phyloP scores from a whole-genome alignment of 2,113 vertebrate genomes.

The Cyprinus carpio region DNA sequence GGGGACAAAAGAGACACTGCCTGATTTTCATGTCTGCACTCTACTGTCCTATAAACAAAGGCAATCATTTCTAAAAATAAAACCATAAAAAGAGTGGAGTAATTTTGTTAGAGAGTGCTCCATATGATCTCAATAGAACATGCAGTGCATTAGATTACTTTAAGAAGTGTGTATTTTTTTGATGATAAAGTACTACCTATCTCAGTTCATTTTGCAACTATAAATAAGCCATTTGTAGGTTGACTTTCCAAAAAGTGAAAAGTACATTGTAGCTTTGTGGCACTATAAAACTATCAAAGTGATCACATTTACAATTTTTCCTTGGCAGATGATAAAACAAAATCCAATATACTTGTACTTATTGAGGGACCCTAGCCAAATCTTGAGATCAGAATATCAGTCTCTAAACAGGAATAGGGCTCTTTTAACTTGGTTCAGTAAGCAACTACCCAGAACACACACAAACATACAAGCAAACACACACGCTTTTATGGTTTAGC shows the following conservation, averaged over 20 bases:
- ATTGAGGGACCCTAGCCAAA: not conserved
- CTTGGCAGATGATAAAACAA: conserved; percentile 4
- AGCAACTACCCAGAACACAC: no score
- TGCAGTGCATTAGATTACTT: not conserved
- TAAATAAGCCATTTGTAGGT: not conserved
- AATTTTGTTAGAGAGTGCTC: not conserved
- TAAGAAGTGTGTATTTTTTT: not conserved
- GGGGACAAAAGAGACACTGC: not conserved
- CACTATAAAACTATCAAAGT: not conserved
- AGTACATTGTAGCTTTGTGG: not conserved
- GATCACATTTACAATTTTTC: not conserved
- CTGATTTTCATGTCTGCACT: not conserved
- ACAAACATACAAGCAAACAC: no score
- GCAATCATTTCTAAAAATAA: not conserved
- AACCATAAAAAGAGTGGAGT: not conserved
- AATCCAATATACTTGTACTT: not conserved
- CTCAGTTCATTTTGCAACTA: not conserved
- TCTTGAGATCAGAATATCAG: no score
- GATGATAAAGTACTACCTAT: not conserved
- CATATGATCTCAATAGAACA: not conserved
- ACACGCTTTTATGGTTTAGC: no score
- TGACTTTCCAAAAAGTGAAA: not conserved
- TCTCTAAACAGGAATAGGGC: no score
- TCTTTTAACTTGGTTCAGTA: no score
- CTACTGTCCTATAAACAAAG: not conserved